phyloP scores from a whole-genome alignment of 2,888 invertebrate genomes.

The Philereme transversata region DNA sequence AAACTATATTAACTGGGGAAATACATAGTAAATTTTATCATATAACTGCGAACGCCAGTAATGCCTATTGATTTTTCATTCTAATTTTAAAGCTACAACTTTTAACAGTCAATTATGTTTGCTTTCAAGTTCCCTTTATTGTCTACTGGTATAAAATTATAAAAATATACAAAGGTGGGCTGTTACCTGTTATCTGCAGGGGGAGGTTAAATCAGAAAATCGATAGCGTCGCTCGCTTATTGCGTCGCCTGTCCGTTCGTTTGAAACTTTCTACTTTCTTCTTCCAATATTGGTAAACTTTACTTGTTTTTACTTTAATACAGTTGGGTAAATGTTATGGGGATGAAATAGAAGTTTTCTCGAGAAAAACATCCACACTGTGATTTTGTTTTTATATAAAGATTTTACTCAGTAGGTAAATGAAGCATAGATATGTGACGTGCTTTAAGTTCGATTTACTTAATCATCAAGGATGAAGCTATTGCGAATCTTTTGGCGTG shows the following conservation, averaged over 20 bases:
- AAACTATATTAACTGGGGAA: too few relatives aligned
- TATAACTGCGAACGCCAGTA: too few relatives aligned
- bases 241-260: constrained; percentile 43
- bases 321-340: constrained; percentile 29
- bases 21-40: too few relatives aligned
- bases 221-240: constrained; percentile 65
- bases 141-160: constrained; percentile 21
- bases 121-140: not conserved
- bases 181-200: constrained; percentile 72
- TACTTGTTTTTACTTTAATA: constrained; percentile 43
- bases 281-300: constrained; percentile 43
- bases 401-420: too few relatives aligned
- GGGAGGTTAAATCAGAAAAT: constrained; percentile 81
- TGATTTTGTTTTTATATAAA: too few relatives aligned
- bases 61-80: too few relatives aligned
- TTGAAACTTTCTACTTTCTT: constrained; percentile 53
- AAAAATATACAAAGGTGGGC: constrained; percentile 35
- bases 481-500: too few relatives aligned
- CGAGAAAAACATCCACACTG: constrained; percentile 5
- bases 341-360: constrained; percentile 21
- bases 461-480: too few relatives aligned
- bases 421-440: too few relatives aligned
- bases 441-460: too few relatives aligned
- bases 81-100: too few relatives aligned
- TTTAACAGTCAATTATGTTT: too few relatives aligned